Evolutionary conservation across 2,797 vertebrate species (phyloP), one percentile per base, ranked within the genome.

Genomic region (Myotis planiceps): DNA sequence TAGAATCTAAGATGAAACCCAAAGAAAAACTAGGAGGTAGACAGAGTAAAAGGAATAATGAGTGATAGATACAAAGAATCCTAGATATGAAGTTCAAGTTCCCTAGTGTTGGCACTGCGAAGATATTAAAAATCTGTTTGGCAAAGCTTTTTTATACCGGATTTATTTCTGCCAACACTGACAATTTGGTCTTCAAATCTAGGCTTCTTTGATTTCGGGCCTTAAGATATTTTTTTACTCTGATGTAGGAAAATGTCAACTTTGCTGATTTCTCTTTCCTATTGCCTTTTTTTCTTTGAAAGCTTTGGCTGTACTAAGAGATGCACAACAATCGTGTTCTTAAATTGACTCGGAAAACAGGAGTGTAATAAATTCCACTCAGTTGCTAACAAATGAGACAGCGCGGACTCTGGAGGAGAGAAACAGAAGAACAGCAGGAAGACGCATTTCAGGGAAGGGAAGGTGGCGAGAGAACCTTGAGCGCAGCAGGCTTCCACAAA

Each of bases 281-380:
- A 29, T 32, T 94, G 93, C 88, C 88, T 63, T 94, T 90, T 93
- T 92, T 89, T 53, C 63, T 98, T 96, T 94, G 82, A 97, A 88
- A 92, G 75, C 92, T 83, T 76, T 96, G 87, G 97, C 91, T 97
- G 37, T 95, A 94, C 96, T 94, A 94, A 49, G 42, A 96, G 97
- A 97, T 92, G 95, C 87, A 87, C 74, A 97, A 95, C 96, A 97
- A 98, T 92, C 92, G 82, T 95, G 90, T 94, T 98, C 97, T 95
- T 96, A 90, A 95, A 97, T 76, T 96, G 88, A 85, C 97, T 98
- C 94, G 96, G 92, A 96, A 95, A 97, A 90, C 76, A 96, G 90
- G 60, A 68, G 49, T 47, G 6, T 95, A 95, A 39, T 87, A 97
- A 97, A 97, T 89, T 95, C 86, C 65, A 97, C 58, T 97, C 92